phyloP scores from a whole-genome alignment of 2,797 vertebrate genomes.

The Chelon labrosus region DNA sequence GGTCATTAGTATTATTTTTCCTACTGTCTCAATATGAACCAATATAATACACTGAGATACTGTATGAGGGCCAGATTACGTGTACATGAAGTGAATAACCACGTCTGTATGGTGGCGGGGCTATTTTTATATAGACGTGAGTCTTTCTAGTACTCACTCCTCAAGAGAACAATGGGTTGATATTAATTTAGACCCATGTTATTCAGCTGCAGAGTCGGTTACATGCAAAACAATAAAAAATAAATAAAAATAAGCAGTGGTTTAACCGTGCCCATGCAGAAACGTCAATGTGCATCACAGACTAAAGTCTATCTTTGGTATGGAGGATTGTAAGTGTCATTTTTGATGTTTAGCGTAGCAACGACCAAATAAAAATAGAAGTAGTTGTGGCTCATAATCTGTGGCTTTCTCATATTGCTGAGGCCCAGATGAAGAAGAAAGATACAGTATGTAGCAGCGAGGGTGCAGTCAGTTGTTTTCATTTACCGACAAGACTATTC shows the following conservation, averaged over 20 bases:
- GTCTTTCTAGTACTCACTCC: not conserved
- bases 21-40: conserved; percentile 9
- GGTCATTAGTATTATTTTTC: conserved; percentile 1
- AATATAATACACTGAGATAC: not conserved
- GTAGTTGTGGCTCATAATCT: too few species aligned
- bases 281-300: not conserved
- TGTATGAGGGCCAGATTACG: not conserved
- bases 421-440: too few species aligned
- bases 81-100: not conserved
- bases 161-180: not conserved
- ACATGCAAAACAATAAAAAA: too few species aligned
- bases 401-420: too few species aligned
- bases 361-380: too few species aligned
- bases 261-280: not conserved
- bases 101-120: not conserved
- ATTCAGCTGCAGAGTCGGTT: too few species aligned
- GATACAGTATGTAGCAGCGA: not conserved
- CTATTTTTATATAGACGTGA: not conserved
- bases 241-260: too few species aligned
- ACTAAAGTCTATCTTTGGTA: not conserved
- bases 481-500: too few species aligned
- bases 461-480: not conserved
- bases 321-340: not conserved
- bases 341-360: too few species aligned
- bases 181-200: too few species aligned